Evolutionary conservation across 2,888 invertebrate species (phyloP), one percentile per base, ranked within the genome.

Genomic region (Furcula furcula): DNA sequence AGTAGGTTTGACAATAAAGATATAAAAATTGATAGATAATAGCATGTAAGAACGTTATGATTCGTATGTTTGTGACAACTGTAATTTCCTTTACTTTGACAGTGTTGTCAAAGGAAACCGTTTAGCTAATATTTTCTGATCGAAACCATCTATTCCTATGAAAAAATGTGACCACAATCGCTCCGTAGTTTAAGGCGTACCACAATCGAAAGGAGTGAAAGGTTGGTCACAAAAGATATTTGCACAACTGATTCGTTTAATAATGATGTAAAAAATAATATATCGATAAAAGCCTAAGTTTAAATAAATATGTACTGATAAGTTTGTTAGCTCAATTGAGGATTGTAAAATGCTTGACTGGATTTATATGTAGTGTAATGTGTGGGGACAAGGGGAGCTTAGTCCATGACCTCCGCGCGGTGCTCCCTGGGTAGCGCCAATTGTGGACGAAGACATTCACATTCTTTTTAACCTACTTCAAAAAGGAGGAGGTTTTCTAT

Each of bases 401-500:
- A 72, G 85, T 86, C 85, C 85, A 86, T 85, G 75, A 82, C 85
- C 85, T 86, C 85, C 85, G 75, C 85, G 85, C 79, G 85, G 85
- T 86, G 85, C 85, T 82, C 85, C 86, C 86, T 84, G 85, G 85
- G 86, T 86, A 73, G 84, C 85, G 85, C 85, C 81, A 85, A 84
- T 64, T 72, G 85, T 84, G 85, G 85, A 85, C 85, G 71, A 64
- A 55, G 63, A 64, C 61, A 76, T 76, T 74, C 71, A 74, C 75
- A 76, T 77, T 65, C 57, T 55, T 65, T 61, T n/a, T n/a, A n/a
- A n/a, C n/a, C n/a, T n/a, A n/a, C n/a, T n/a, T n/a, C n/a, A n/a
- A n/a, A n/a, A n/a, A n/a, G n/a, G n/a, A n/a, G n/a, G n/a, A n/a
- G n/a, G n/a, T n/a, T n/a, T n/a, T n/a, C n/a, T n/a, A n/a, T n/a